Evolutionary conservation across 2,888 invertebrate genomes (phyloP).

Genomic region (Timema cristinae): DNA sequence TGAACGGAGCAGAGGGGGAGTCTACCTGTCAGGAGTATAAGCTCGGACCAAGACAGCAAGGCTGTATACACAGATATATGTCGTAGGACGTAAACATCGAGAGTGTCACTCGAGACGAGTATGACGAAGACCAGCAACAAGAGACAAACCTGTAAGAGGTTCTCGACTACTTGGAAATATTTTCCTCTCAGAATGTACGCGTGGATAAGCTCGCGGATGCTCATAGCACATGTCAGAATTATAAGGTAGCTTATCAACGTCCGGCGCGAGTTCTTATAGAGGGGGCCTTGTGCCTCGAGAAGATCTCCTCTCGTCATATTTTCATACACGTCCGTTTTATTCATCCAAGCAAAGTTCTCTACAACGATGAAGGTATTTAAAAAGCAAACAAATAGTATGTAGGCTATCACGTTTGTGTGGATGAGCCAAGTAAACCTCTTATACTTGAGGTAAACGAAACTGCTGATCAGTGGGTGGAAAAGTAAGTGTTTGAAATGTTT

Average conservation of each 20-base stretch:
- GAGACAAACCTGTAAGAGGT: neutral
- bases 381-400: conserved; percentile 5
- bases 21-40: neutral
- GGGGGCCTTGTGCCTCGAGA: no score
- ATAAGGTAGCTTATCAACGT: no score
- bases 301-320: no score
- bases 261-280: no score
- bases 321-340: neutral
- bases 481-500: conserved; percentile 11
- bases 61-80: neutral
- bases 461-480: neutral
- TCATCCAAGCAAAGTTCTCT: neutral
- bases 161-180: neutral
- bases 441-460: conserved; percentile 11
- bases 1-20: conserved; percentile 5
- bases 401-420: neutral
- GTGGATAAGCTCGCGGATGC: neutral
- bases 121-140: neutral
- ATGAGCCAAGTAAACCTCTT: neutral
- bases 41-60: neutral
- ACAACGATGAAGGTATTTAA: neutral
- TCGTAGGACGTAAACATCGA: neutral
- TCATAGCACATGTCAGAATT: neutral
- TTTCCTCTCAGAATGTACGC: neutral
- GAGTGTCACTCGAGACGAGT: no score